A percentile compares a stretch with the other conserved stretches of the same genome.
phyloP scores from a whole-genome alignment of 2,113 vertebrate genomes.

The Cervus canadensis region DNA sequence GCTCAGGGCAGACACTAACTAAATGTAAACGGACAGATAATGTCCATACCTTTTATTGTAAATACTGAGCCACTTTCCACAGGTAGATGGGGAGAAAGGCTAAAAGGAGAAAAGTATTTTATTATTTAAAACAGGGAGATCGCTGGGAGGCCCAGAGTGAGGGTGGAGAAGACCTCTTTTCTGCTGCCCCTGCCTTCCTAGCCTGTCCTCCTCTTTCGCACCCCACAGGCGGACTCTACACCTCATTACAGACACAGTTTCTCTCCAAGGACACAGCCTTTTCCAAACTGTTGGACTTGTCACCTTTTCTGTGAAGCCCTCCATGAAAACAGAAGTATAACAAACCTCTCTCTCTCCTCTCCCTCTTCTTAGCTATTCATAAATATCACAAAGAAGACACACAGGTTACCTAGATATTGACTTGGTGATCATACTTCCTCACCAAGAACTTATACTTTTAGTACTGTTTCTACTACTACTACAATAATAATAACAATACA shows the following conservation, averaged over 20 bases:
- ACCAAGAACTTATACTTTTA: background rate
- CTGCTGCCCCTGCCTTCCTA: background rate
- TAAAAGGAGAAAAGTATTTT: background rate
- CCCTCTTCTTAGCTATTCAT: background rate
- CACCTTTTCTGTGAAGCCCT: background rate
- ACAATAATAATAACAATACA: background rate
- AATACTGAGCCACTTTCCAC: background rate
- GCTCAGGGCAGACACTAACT: background rate
- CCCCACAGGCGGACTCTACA: background rate
- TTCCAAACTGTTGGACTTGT: background rate
- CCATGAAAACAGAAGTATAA: background rate
- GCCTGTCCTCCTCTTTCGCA: background rate
- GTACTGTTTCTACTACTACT: background rate
- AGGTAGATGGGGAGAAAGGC: background rate
- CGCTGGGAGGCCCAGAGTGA: background rate
- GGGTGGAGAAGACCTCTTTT: background rate
- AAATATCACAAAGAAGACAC: background rate
- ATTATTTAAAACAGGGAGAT: background rate
- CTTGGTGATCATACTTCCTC: background rate
- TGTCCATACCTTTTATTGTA: background rate
- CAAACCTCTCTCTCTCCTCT: background rate
- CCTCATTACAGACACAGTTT: background rate
- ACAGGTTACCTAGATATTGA: background rate
- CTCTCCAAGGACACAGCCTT: background rate
- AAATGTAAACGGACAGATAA: background rate